Evolutionary conservation across 1,140 invertebrate genomes (phyloP), one percentile per base, ranked within the genome.

Genomic region (Solenopsis invicta): DNA sequence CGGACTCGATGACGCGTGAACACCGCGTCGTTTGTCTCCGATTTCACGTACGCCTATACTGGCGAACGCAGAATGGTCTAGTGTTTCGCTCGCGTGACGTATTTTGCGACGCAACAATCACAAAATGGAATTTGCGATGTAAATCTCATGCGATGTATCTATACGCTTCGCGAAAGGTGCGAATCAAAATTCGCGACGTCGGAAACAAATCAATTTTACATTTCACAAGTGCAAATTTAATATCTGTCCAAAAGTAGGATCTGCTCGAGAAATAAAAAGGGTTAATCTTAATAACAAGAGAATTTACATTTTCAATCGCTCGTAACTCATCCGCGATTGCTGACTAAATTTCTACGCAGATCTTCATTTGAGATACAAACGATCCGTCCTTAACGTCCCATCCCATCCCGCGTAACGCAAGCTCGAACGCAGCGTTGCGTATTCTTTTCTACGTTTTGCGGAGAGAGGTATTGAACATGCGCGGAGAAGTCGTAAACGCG

Each of bases 21-120:
- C 85, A 84, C 77, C 77, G 48, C 21, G 34, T 50, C 81, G 52
- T 86, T 89, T 82, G 84, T 89, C 88, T 89, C 84, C 29, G 84
- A 61, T 89, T 89, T 89, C 84, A 52, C 6, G 24, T 62, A 48
- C 56, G 48, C 86, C 76, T 50, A 2, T 41, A 84, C 69, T 59
- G 50, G 29, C 4, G 4, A n/a, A 48, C 41, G 37, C 56, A 21
- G 18, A 48, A 59, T 59, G n/a, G 37, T 74, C 52, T 59, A 34
- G 18, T 48, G 67, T 82, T 82, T 72, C 37, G 16, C 16, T 82
- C 37, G 66, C 78, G 62, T n/a, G 10, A 29, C 18, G 64, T 69
- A 71, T 72, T 81, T 56, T 45, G 64, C 78, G 66, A 56, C 52
- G 37, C 45, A 52, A 64, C 37, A 4, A 41, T 76, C 59, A 29